Evolutionary conservation across 2,888 invertebrate species (phyloP), one percentile per base, ranked within the genome.

Genomic region (Campoplex capitator): DNA sequence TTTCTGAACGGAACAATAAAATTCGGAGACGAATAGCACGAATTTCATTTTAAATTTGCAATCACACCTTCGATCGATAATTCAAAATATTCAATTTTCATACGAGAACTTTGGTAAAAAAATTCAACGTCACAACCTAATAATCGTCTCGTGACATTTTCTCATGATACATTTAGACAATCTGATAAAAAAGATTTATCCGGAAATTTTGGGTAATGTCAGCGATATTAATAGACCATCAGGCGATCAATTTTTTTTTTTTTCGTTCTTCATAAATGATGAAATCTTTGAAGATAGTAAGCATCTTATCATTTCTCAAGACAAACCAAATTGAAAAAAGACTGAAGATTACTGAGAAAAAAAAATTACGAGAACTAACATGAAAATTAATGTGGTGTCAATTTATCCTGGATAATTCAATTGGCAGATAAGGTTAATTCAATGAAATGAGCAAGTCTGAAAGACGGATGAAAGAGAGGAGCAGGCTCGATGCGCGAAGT

Each of bases 151-250:
- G n/a, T 38, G 6, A 4, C 38, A 38, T 6, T 38, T 38, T 38
- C 38, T 38, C 38, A 38, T 6, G 38, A 38, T 38, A 38, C 32
- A 62, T 32, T 32, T 62, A 62, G 32, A 51, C n/a, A 65, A 67
- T 35, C 32, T 38, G 77, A 85, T 76, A 67, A 42, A 48, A 45
- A 45, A 35, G 7, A 51, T 56, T 77, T 76, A 56, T 51, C 2
- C 48, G 77, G 67, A 81, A 68, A 54, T 67, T 51, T 23, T 16
- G 45, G 3, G 6, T 54, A 56, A 56, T 62, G 18, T 65, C 71
- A 38, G 42, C 51, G 75, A 76, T 81, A 85, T 85, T 81, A 65
- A 81, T 71, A 65, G 32, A 35, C 38, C 45, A 11, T 54, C n/a
- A 45, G 8, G 0, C 67, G 48, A 84, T 75, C 45, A 79, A 80